Conservation (phyloP, 2,797 vertebrate genomes). For the Gephyroberyx darwinii region DNA sequence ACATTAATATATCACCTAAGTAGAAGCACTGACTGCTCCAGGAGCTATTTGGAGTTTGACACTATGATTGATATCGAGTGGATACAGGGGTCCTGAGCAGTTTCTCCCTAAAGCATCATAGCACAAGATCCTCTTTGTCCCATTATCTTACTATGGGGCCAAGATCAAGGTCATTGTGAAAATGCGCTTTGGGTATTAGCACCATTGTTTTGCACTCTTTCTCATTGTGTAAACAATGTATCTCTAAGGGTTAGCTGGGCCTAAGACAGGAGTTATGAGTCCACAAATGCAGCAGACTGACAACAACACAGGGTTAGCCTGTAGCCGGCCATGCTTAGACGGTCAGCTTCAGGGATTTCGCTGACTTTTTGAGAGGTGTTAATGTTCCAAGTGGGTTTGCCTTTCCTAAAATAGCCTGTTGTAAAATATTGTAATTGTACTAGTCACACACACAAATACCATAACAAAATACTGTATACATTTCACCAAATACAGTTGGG, state of each 20-base stretch:
- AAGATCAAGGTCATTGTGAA: background rate
- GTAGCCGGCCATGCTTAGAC: background rate
- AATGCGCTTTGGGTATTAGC: background rate
- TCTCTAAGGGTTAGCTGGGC: background rate
- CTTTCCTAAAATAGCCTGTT: background rate
- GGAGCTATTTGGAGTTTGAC: background rate
- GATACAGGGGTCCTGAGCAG: background rate
- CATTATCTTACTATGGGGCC: background rate
- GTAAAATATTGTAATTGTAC: background rate
- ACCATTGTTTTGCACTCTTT: slow-evolving; percentile 1
- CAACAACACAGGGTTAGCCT: background rate
- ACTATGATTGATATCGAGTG: background rate
- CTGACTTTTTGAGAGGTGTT: background rate
- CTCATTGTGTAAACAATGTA: background rate
- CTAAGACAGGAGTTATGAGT: background rate
- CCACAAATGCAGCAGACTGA: background rate
- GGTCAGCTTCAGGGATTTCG: background rate
- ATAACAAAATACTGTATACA: too few species aligned
- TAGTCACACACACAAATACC: too few species aligned
- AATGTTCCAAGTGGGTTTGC: background rate
- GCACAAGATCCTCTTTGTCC: slow-evolving; percentile 10
- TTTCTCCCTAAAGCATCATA: background rate
- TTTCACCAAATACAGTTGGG: too few species aligned
- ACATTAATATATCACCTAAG: too few species aligned
- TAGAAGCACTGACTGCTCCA: too few species aligned